Conservation (phyloP, 1,140 invertebrate species). For the Diachasma alloeum region DNA sequence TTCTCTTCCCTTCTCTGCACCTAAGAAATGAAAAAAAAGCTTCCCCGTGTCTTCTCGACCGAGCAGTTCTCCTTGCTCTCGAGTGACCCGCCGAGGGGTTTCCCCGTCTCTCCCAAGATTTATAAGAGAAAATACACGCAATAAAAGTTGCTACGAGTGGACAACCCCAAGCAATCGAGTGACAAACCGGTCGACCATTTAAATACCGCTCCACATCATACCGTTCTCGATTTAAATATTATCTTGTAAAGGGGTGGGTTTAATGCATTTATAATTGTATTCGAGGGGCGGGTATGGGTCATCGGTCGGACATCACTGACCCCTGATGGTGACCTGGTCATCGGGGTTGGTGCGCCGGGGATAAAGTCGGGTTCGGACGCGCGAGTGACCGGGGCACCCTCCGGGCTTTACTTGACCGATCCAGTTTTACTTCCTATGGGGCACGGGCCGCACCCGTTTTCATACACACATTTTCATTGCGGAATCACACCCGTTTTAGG, state of each 20-base stretch:
- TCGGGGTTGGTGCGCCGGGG: background rate
- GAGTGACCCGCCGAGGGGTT: conserved; percentile 25
- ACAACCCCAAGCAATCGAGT: conserved; percentile 8
- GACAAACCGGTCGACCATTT: background rate
- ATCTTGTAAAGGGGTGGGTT: conserved; percentile 55
- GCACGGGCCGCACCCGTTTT: conserved; percentile 57
- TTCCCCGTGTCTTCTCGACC: background rate
- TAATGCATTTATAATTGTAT: conserved; percentile 64
- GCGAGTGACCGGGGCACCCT: conserved; percentile 9
- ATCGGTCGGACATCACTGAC: conserved; percentile 61
- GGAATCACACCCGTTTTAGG: conserved; percentile 12
- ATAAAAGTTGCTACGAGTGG: conserved; percentile 47
- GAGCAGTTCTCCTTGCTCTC: conserved; percentile 4
- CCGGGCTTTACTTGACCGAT: conserved; percentile 33
- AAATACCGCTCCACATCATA: background rate
- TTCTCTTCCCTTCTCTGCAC: background rate
- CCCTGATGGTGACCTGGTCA: conserved; percentile 46
- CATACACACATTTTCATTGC: conserved; percentile 8
- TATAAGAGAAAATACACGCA: conserved; percentile 61
- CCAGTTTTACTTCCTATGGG: conserved; percentile 39
- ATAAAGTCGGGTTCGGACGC: conserved; percentile 23
- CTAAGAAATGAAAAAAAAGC: background rate
- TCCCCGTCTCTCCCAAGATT: conserved; percentile 39
- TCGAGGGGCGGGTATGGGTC: conserved; percentile 52
- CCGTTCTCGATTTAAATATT: conserved; percentile 59